phyloP scores from a whole-genome alignment of 2,113 vertebrate genomes.

The Platycercus adscitus region DNA sequence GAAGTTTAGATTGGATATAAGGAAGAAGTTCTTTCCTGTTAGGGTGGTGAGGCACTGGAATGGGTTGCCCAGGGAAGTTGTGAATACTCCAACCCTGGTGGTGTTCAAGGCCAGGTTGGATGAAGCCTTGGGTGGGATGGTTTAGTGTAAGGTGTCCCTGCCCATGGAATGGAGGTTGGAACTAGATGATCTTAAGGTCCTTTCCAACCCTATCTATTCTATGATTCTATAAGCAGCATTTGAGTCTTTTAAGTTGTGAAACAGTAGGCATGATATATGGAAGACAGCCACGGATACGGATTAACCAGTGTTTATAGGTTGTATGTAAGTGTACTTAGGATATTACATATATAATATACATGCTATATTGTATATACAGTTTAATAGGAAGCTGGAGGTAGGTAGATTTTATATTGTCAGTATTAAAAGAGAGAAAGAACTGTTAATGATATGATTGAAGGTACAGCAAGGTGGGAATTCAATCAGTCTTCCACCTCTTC shows the following conservation, averaged over 20 bases:
- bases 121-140: too few species aligned
- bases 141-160: too few species aligned
- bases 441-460: not conserved
- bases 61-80: too few species aligned
- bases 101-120: too few species aligned
- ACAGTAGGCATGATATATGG: not conserved
- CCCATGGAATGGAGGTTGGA: too few species aligned
- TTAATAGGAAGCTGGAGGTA: not conserved
- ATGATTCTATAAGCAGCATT: not conserved
- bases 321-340: not conserved
- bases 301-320: not conserved
- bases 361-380: not conserved
- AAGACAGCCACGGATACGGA: not conserved
- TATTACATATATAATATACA: not conserved
- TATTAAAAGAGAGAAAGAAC: not conserved
- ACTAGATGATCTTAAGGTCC: too few species aligned
- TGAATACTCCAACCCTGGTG: fast-evolving
- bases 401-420: not conserved
- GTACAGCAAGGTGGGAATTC: not conserved
- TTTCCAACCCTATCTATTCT: too few species aligned
- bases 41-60: too few species aligned
- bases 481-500: not conserved
- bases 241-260: not conserved
- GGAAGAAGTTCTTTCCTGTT: too few species aligned
- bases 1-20: too few species aligned